These are phyloP conservation scores for Brachycybe producta DNA, from an alignment of 2,888 invertebrate genomes.

Conservation along the genomic window DNA sequence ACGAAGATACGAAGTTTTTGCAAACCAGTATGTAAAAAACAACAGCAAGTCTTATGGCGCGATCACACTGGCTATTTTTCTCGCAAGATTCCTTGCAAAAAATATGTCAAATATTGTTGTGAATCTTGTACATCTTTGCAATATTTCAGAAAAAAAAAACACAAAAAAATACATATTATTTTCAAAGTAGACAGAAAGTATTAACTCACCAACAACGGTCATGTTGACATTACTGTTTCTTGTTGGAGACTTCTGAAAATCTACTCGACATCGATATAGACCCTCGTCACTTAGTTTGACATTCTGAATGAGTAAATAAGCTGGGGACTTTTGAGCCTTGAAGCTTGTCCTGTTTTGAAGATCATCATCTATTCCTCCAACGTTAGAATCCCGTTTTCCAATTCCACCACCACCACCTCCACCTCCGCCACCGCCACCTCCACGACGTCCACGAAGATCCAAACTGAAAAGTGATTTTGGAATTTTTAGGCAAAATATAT, in stretches of 20 bases:
- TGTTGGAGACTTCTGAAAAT: constrained; percentile 79
- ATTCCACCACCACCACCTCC: background rate
- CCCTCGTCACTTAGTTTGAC: constrained; percentile 78
- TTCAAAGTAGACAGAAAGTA: too few species aligned
- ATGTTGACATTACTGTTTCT: constrained; percentile 79
- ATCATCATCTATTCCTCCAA: too few species aligned
- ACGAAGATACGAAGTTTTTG: too few species aligned
- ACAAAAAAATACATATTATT: too few species aligned
- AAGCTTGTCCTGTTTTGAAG: constrained; percentile 10
- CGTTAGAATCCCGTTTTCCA: background rate
- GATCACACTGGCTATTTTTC: too few species aligned
- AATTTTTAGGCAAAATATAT: too few species aligned
- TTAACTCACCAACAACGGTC: constrained; percentile 76
- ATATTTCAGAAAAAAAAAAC: too few species aligned
- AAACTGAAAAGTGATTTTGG: constrained; percentile 3
- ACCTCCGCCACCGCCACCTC: background rate
- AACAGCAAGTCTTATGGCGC: too few species aligned
- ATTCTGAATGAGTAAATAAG: constrained; percentile 61
- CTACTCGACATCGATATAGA: constrained; percentile 75
- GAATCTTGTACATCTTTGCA: too few species aligned
- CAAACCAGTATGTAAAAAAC: too few species aligned
- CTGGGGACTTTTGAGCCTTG: constrained; percentile 1
- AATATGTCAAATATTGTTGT: too few species aligned
- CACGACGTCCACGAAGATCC: background rate
- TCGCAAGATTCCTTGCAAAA: too few species aligned